phyloP scores from a whole-genome alignment of 2,888 invertebrate genomes.

The Yponomeuta malinellus region DNA sequence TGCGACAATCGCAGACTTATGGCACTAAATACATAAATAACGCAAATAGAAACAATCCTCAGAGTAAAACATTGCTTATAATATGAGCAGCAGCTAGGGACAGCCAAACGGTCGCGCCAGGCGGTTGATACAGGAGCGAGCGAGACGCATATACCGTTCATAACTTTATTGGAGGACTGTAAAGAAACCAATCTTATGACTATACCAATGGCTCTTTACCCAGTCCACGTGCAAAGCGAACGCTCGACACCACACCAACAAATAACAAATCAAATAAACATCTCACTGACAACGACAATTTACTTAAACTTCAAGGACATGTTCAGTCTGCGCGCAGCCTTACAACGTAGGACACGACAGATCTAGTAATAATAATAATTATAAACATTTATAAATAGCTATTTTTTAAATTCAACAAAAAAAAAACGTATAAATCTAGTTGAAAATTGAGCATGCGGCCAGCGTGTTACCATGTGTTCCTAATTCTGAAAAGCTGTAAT shows the following conservation, averaged over 20 bases:
- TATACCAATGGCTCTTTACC: not conserved
- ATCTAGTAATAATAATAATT: conserved; percentile 2
- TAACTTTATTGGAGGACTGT: not conserved
- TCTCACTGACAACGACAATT: not conserved
- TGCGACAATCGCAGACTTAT: conserved; percentile 23
- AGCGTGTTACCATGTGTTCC: not conserved
- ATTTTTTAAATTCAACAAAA: conserved; percentile 12
- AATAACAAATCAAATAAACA: conserved; percentile 4
- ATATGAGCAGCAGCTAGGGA: conserved; percentile 4
- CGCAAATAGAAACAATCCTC: conserved; percentile 26
- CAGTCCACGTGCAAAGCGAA: not conserved
- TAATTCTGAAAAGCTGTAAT: not conserved
- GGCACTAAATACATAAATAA: conserved; percentile 28
- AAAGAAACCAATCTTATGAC: too few relatives aligned
- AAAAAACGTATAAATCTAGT: conserved; percentile 5
- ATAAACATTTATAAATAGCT: conserved; percentile 8
- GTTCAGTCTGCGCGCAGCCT: conserved; percentile 10
- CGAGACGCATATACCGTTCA: not conserved
- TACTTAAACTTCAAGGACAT: conserved; percentile 1
- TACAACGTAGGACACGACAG: conserved; percentile 7
- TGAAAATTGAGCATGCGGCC: conserved; percentile 12
- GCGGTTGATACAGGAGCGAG: not conserved
- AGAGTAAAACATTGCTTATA: conserved; percentile 23
- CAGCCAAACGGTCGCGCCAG: not conserved
- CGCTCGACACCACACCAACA: conserved; percentile 3